These are phyloP conservation scores for Glaucidium brasilianum DNA, from an alignment of 2,113 vertebrate species.

Conservation along the genomic window DNA sequence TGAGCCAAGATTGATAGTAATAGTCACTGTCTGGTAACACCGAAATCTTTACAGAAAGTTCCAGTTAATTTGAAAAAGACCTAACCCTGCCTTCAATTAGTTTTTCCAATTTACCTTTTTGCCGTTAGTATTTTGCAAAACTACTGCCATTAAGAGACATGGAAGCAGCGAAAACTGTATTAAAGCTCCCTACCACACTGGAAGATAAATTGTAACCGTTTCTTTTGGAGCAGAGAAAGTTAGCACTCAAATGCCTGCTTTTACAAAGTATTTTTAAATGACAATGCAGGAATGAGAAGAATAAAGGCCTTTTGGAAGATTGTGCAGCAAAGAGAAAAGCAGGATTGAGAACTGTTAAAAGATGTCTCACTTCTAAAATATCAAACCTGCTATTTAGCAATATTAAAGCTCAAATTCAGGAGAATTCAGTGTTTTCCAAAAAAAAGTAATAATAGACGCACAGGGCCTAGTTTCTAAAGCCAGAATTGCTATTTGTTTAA, in stretches of 20 bases:
- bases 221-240: not conserved
- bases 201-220: slow-evolving; percentile 63
- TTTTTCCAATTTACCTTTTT: not conserved
- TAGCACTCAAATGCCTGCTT: not conserved
- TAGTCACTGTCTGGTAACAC: not conserved
- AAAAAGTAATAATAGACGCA: not conserved
- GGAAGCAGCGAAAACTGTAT: slow-evolving; percentile 4
- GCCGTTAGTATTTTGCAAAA: not conserved
- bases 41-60: not conserved
- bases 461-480: not conserved
- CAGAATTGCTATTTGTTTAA: not conserved
- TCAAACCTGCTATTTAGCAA: slow-evolving; percentile 81
- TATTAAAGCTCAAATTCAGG: slow-evolving; percentile 79
- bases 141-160: not conserved
- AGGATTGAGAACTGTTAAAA: slow-evolving; percentile 73
- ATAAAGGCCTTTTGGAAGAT: slow-evolving; percentile 70
- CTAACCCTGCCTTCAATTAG: not conserved
- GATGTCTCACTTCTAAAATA: slow-evolving; percentile 24
- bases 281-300: slow-evolving; percentile 55
- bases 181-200: slow-evolving; percentile 16
- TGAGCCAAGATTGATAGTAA: not conserved
- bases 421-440: slow-evolving; percentile 28
- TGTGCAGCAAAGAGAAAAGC: slow-evolving; percentile 76
- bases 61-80: not conserved
- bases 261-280: slow-evolving; percentile 16